phyloP scores from a whole-genome alignment of 2,797 vertebrate species.

The Tarsius wallacei region DNA sequence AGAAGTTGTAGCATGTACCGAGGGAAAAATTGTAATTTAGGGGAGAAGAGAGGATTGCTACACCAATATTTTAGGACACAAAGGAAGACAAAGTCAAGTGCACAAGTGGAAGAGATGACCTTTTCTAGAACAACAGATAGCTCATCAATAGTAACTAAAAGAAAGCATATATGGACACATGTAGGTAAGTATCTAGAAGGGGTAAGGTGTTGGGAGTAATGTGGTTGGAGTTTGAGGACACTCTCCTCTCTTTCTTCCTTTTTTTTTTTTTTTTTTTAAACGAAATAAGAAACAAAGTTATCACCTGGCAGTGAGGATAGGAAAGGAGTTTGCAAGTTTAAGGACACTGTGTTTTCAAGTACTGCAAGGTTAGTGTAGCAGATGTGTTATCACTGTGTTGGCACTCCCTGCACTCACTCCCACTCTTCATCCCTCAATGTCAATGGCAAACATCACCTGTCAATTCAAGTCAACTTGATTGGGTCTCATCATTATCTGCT shows the following conservation, averaged over 20 bases:
- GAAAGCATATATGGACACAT: not conserved
- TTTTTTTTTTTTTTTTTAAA: not conserved
- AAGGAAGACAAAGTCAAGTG: not conserved
- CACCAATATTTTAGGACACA: not conserved
- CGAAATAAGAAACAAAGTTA: not conserved
- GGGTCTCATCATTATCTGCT: not conserved
- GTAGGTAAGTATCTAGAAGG: not conserved
- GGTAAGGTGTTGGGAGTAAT: not conserved
- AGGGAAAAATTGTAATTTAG: not conserved
- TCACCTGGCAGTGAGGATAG: not conserved
- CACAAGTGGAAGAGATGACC: not conserved
- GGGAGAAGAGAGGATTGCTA: not conserved
- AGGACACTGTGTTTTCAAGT: not conserved
- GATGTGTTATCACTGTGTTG: rapidly evolving
- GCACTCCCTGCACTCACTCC: rapidly evolving
- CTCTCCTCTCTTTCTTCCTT: not conserved
- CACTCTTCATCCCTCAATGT: too few relatives aligned
- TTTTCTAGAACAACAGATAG: not conserved
- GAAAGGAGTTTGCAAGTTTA: not conserved
- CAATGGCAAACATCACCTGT: not conserved
- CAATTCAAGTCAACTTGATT: not conserved
- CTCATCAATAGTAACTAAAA: not conserved
- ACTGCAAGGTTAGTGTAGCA: not conserved
- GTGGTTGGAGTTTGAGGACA: not conserved
- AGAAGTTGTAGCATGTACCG: not conserved